These are phyloP conservation scores for Drosophila infuscata DNA, from an alignment of 2,888 invertebrate species.

Conservation along the genomic window DNA sequence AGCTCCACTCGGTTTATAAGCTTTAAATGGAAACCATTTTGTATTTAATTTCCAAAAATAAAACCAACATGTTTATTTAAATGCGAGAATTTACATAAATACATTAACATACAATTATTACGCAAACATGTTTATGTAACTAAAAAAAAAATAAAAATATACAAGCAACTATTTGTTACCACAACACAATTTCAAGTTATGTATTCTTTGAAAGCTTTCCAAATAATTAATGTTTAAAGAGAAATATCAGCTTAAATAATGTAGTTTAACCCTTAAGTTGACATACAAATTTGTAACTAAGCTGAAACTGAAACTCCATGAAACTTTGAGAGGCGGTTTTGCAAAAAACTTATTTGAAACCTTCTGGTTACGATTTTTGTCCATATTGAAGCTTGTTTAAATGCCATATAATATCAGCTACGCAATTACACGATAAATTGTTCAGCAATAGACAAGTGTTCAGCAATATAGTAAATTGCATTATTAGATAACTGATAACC, in stretches of 20 bases:
- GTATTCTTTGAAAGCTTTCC: slow-evolving; percentile 31
- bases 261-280: slow-evolving; percentile 28
- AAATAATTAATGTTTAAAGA: slow-evolving; percentile 33
- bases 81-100: slow-evolving; percentile 17
- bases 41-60: slow-evolving; percentile 33
- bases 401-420: slow-evolving; percentile 6
- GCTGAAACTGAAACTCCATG: slow-evolving; percentile 28
- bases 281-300: slow-evolving; percentile 2
- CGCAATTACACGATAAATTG: slow-evolving; percentile 19
- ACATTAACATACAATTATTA: slow-evolving; percentile 20
- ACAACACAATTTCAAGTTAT: slow-evolving; percentile 21
- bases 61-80: slow-evolving; percentile 17
- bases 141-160: slow-evolving; percentile 29
- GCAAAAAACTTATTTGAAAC: neutral
- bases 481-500: slow-evolving; percentile 37
- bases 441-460: slow-evolving; percentile 12
- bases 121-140: slow-evolving; percentile 23
- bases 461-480: slow-evolving; percentile 28
- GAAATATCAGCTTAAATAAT: slow-evolving; percentile 26
- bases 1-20: slow-evolving; percentile 30
- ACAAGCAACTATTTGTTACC: slow-evolving; percentile 26
- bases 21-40: slow-evolving; percentile 45
- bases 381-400: neutral
- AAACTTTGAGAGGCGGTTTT: neutral
- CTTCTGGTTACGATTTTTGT: slow-evolving; percentile 11